Percentiles rank a stretch among this genome's conserved stretches.
These are phyloP conservation scores for Tetragnatha montana DNA, from an alignment of 2,888 invertebrate genomes.

Conservation along the genomic window DNA sequence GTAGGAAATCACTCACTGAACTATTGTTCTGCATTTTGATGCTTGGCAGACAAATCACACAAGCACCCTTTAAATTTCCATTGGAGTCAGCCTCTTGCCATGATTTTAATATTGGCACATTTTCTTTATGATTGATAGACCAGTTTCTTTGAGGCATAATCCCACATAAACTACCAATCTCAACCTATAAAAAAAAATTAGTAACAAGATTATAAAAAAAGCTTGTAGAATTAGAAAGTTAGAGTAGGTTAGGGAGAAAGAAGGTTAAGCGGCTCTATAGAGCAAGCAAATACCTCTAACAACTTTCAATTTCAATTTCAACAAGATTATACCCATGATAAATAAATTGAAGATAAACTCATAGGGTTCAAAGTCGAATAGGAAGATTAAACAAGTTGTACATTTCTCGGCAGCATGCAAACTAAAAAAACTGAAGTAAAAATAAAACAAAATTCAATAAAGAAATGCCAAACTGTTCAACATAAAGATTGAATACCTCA, in stretches of 20 bases:
- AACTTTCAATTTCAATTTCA: too few relatives aligned
- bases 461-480: background rate
- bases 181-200: conserved; percentile 39
- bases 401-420: background rate
- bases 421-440: background rate
- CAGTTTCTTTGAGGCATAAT: conserved; percentile 47
- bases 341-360: too few relatives aligned
- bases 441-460: background rate
- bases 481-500: conserved; percentile 35
- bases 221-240: too few relatives aligned
- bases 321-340: too few relatives aligned
- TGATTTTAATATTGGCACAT: conserved; percentile 18
- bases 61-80: conserved; percentile 40
- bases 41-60: conserved; percentile 48
- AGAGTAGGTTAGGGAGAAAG: too few relatives aligned
- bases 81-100: conserved; percentile 45
- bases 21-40: conserved; percentile 55
- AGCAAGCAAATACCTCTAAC: too few relatives aligned
- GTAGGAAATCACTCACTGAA: conserved; percentile 30
- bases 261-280: too few relatives aligned
- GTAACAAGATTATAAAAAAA: too few relatives aligned
- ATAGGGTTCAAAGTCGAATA: too few relatives aligned
- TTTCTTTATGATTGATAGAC: conserved; percentile 26
- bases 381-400: too few relatives aligned
- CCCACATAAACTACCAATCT: conserved; percentile 57